Evolutionary conservation across 2,888 invertebrate species (phyloP), one percentile per base, ranked within the genome.

Genomic region (Meteorus cinctellus): DNA sequence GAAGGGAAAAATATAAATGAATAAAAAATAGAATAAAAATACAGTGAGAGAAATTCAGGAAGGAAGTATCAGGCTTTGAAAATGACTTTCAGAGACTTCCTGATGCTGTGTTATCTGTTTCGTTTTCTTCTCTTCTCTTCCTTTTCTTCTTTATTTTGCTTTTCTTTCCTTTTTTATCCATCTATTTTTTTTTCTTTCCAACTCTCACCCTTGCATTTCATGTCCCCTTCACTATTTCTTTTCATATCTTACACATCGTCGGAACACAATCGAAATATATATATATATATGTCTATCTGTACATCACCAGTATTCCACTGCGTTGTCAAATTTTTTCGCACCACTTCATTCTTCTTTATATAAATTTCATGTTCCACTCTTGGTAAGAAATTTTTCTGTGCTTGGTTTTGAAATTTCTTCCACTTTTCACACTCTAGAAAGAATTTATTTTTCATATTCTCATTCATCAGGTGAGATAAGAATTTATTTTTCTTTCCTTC

Each of bases 241-340:
- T 74, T 68, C 41, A 67, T 68, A 74, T 74, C 66, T 74, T 68
- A 55, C 74, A 74, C 74, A 45, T 68, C 74, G 45, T 63, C 63
- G 48, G 29, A 72, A 72, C 31, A 72, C 63, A 72, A 72, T 72
- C 45, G 41, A 24, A 41, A 66, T 73, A 16, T 41, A 65, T 41
- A 55, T 6, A 55, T 19, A 55, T 48, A 55, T 55, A 55, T 48
- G 29, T 29, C 55, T 27, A 59, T 59, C 55, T 68, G 29, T 55
- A 29, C 68, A 14, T 68, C 59, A 74, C 48, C 63, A 48, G 29
- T 66, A 45, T 67, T 60, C 63, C 63, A 45, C 36, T 66, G 31
- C 71, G 60, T 72, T 72, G 63, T 72, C 72, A 72, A 72, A 72
- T 62, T 48, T 48, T 72, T 45, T 62, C 45, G 51, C 72, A 45